Base-by-base conservation (phyloP, 92 coral and sea anemone genomes). In the Micromussa lordhowensis region DNA sequence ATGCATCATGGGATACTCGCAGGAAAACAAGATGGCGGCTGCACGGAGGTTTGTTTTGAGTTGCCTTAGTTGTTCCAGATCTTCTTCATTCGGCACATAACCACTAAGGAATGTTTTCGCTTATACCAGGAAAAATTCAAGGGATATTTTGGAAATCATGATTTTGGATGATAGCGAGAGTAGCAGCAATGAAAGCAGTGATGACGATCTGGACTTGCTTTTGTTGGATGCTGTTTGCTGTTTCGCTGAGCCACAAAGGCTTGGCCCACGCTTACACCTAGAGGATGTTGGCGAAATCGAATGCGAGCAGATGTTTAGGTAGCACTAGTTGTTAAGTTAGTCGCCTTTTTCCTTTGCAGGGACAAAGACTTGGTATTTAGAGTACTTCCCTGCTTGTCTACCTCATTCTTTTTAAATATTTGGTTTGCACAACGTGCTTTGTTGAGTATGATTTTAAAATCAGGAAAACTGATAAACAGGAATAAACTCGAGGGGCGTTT, bases 121-220 rank as follows among this genome's bases (percentile, higher is more conserved):
- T 12, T 75, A 44, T 75, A 57, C 55, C 79, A 75, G 79, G 59
- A 36, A 75, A 75, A 36, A 36, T 75, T 5, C n/a, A 77, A 77
- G 81, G 49, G 61, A 48, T 77, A 3, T 77, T 77, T 77, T 77
- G 81, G 6, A 77, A 4, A n/a, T 77, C 81, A 28, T 77, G 81
- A 61, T 49, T 77, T 1, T 77, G 55, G 79, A 75, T 75, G 55
- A 75, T 75, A 77, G 81, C 19, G 81, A 77, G 59, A 64, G 86
- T 66, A 82, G 86, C 21, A 82, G 86, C 86, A 7, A 15, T 34
- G 85, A 81, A 81, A 81, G 85, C 85, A 59, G 85, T 81, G 74
- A 81, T 32, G 85, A 61, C 74, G 49, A 81, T 34, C 24, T 81
- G 68, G 83, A 79, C 68, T 79, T 79, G 83, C 83, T 79, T 63